Percentiles rank a stretch among this genome's conserved stretches.
These are phyloP conservation scores for Plumapathes pennacea DNA, from an alignment of 92 coral and sea anemone genomes.

Conservation along the genomic window DNA sequence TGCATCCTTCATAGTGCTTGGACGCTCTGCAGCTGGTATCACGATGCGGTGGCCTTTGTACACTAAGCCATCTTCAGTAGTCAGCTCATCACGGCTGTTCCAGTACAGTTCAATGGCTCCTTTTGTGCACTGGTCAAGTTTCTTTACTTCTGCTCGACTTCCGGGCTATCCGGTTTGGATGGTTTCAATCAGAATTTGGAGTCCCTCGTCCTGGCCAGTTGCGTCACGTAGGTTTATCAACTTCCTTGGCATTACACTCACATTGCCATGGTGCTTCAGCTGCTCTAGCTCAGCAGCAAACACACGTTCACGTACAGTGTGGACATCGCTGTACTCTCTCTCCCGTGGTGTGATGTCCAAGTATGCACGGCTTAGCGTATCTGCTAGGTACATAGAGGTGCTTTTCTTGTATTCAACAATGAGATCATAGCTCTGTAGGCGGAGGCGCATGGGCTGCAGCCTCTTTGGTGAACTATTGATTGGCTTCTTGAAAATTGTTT, in stretches of 20 bases:
- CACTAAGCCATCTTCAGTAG: conserved; percentile 30
- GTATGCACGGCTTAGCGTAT: conserved; percentile 18
- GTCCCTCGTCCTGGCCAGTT: too few relatives aligned
- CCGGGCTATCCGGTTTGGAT: too few relatives aligned
- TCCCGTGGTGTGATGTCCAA: background rate
- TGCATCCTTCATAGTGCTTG: conserved; percentile 6
- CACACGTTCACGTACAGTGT: background rate
- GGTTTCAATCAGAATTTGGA: too few relatives aligned
- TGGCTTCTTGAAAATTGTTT: conserved; percentile 18
- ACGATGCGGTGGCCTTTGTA: conserved; percentile 26
- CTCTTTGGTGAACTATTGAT: conserved; percentile 12
- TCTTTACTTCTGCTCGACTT: too few relatives aligned
- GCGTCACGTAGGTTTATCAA: too few relatives aligned
- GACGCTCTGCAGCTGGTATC: conserved; percentile 16
- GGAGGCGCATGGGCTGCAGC: conserved; percentile 14
- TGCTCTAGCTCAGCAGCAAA: too few relatives aligned
- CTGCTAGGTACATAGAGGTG: conserved; percentile 17
- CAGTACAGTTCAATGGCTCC: conserved; percentile 19
- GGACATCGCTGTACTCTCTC: background rate
- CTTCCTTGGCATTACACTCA: too few relatives aligned
- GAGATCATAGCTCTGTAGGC: conserved; percentile 25
- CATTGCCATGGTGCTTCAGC: too few relatives aligned
- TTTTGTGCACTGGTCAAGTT: too few relatives aligned
- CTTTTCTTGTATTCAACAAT: conserved; percentile 19
- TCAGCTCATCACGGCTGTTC: conserved; percentile 44